phyloP scores from a whole-genome alignment of 2,888 invertebrate species.

The Petrolisthes manimaculis region DNA sequence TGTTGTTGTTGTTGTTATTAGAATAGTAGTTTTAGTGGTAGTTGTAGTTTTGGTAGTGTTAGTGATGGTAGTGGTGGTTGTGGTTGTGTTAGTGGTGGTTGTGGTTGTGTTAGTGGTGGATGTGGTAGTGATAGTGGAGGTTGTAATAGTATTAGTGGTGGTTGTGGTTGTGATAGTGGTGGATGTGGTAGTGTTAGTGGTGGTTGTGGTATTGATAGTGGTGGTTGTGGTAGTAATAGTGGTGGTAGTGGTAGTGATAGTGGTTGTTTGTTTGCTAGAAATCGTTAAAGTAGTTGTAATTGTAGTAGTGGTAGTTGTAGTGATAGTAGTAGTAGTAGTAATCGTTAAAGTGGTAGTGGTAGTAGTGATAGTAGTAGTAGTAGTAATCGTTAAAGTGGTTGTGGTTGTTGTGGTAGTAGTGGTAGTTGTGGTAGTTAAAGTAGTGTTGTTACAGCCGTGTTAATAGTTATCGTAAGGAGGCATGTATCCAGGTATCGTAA shows the following conservation, averaged over 20 bases:
- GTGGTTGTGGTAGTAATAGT: not conserved
- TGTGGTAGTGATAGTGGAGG: not conserved
- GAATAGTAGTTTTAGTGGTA: not conserved
- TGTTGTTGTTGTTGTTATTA: too few species aligned
- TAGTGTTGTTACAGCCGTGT: not conserved
- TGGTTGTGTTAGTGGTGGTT: too few species aligned
- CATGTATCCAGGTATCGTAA: too few species aligned
- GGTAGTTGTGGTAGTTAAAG: not conserved
- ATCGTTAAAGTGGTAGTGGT: not conserved
- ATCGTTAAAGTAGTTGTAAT: not conserved
- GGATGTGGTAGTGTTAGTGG: not conserved
- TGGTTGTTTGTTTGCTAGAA: not conserved
- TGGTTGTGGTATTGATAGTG: not conserved
- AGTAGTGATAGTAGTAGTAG: conserved; percentile 1
- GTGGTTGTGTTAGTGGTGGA: not conserved
- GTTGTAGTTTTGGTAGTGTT: not conserved
- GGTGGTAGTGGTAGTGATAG: not conserved
- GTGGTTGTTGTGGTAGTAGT: not conserved
- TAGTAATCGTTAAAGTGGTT: not conserved
- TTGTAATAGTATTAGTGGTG: conserved; percentile 6
- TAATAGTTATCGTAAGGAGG: conserved; percentile 6
- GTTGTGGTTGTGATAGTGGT: not conserved
- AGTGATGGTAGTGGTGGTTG: not conserved
- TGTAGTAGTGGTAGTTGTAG: not conserved
- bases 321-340: conserved; percentile 1